These are phyloP conservation scores for Hipposideros larvatus DNA, from an alignment of 2,797 vertebrate genomes.

Conservation along the genomic window DNA sequence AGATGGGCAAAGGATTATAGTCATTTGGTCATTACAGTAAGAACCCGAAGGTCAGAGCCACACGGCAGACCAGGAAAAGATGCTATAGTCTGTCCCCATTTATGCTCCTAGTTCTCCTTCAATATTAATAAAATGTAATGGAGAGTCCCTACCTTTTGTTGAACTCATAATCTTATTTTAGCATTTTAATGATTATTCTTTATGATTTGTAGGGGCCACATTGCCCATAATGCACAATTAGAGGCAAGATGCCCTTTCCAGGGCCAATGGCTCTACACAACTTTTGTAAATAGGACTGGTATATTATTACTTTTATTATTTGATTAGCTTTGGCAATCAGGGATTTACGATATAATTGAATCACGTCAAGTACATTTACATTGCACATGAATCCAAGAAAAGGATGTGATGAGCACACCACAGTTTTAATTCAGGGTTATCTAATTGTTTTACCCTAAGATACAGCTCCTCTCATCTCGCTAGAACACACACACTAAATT, in stretches of 20 bases:
- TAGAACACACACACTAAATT: slow-evolving; percentile 59
- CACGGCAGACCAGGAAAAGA: background rate
- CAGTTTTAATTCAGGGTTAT: slow-evolving; percentile 67
- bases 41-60: background rate
- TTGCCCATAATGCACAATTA: slow-evolving; percentile 73
- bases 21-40: slow-evolving; percentile 54
- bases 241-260: slow-evolving; percentile 75
- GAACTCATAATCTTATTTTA: slow-evolving; percentile 75
- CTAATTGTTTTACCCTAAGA: slow-evolving; percentile 71
- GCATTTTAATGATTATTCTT: slow-evolving; percentile 67
- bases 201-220: slow-evolving; percentile 66
- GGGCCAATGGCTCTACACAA: slow-evolving; percentile 41
- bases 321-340: slow-evolving; percentile 72
- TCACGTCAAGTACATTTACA: slow-evolving; percentile 77
- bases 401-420: slow-evolving; percentile 66
- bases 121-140: slow-evolving; percentile 62
- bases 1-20: slow-evolving; percentile 60
- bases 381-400: slow-evolving; percentile 69
- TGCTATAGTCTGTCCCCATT: slow-evolving; percentile 8
- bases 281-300: slow-evolving; percentile 74
- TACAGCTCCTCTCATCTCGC: slow-evolving; percentile 66
- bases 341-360: slow-evolving; percentile 67
- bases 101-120: slow-evolving; percentile 28
- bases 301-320: slow-evolving; percentile 73
- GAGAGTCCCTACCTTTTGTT: slow-evolving; percentile 61